Percentiles rank a stretch among this genome's conserved stretches.
Conservation (phyloP, 2,797 vertebrate species). For the Rhynchotus rufescens region DNA sequence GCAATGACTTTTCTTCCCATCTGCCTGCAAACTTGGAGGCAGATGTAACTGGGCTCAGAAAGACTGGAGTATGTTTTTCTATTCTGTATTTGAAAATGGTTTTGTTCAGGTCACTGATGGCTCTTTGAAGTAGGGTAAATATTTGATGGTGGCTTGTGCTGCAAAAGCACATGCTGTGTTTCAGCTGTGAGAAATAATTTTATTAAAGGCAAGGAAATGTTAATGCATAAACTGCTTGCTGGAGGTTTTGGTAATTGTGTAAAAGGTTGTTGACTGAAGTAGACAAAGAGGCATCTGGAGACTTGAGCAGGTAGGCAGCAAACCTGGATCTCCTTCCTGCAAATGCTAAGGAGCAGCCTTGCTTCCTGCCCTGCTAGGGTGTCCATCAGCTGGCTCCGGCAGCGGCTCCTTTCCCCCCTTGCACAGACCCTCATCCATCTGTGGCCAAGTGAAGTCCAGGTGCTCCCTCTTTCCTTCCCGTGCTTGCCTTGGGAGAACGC, state of each 20-base stretch:
- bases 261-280: background rate
- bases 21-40: background rate
- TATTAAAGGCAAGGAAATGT: background rate
- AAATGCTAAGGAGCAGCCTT: background rate
- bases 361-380: background rate
- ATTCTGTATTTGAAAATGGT: background rate
- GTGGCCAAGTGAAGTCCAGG: background rate
- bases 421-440: background rate
- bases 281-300: background rate
- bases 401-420: background rate
- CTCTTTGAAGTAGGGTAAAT: constrained; percentile 3
- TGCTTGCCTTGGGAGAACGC: background rate
- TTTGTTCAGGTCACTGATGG: constrained; percentile 22
- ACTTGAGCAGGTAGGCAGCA: background rate
- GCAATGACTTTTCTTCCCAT: background rate
- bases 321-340: background rate
- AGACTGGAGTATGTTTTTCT: background rate
- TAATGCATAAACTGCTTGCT: background rate
- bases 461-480: background rate
- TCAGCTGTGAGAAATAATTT: background rate
- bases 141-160: background rate
- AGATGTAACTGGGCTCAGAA: background rate
- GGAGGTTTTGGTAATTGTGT: background rate
- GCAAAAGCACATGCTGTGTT: background rate
- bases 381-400: background rate